These are phyloP conservation scores for Zaprionus lineosus DNA, from an alignment of 2,888 invertebrate genomes.

Conservation along the genomic window DNA sequence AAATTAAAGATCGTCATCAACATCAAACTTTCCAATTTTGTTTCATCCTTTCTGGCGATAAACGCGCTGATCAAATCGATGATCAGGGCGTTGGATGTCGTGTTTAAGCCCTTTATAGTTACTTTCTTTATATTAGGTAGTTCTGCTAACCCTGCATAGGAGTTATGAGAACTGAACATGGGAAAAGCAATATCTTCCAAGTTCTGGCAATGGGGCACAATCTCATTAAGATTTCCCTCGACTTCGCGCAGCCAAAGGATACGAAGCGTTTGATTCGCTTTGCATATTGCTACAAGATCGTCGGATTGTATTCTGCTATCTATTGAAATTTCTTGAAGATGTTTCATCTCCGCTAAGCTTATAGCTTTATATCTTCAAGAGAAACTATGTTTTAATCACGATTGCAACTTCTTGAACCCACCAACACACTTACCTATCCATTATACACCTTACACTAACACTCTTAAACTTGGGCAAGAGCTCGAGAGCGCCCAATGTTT, in stretches of 20 bases:
- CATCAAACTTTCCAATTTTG: constrained; percentile 9
- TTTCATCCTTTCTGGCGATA: neutral
- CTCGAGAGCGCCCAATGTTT: constrained; percentile 8
- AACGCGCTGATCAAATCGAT: constrained; percentile 23
- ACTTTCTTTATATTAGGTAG: constrained; percentile 23
- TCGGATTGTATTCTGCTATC: constrained; percentile 6
- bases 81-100: constrained; percentile 10
- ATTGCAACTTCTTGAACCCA: neutral
- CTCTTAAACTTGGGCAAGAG: constrained; percentile 13
- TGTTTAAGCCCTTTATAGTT: constrained; percentile 14
- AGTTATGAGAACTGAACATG: constrained; percentile 13
- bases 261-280: constrained; percentile 22
- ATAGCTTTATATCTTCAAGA: constrained; percentile 13
- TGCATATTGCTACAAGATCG: constrained; percentile 27
- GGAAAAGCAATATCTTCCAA: constrained; percentile 27
- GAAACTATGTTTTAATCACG: neutral
- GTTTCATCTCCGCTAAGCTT: constrained; percentile 3
- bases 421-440: constrained; percentile 9
- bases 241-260: constrained; percentile 27
- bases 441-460: constrained; percentile 11
- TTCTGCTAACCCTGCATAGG: constrained; percentile 19
- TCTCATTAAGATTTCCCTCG: constrained; percentile 14
- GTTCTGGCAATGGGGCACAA: constrained; percentile 29
- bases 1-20: constrained; percentile 1
- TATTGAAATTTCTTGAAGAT: constrained; percentile 17